Conservation (phyloP, 2,113 vertebrate species). For the Odocoileus hemionus region DNA sequence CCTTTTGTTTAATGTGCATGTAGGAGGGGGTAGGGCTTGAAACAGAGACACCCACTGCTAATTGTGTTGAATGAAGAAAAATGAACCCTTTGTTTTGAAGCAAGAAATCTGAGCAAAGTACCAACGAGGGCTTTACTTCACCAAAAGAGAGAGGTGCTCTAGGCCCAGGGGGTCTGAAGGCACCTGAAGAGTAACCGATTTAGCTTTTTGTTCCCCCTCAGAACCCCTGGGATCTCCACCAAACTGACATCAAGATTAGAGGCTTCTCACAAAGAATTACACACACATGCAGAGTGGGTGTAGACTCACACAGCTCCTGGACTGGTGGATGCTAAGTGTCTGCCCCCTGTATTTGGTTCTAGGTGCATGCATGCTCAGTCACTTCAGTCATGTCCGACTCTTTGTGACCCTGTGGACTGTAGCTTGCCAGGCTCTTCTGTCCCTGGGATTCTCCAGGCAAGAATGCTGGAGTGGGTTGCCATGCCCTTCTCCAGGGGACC, state of each 20-base stretch:
- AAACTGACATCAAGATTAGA: background rate
- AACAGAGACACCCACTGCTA: background rate
- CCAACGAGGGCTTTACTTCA: background rate
- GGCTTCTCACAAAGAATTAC: background rate
- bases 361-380: background rate
- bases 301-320: background rate
- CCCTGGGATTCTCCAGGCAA: background rate
- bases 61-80: background rate
- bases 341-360: background rate
- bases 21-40: background rate
- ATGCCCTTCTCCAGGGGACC: background rate
- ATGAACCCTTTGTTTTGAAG: background rate
- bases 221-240: background rate
- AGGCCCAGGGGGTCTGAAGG: background rate
- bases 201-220: background rate
- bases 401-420: background rate
- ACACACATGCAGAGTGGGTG: background rate
- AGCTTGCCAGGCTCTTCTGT: background rate
- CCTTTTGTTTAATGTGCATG: background rate
- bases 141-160: background rate
- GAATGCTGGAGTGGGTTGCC: background rate
- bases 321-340: background rate
- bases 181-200: background rate
- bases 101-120: background rate
- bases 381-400: background rate